Percentiles rank a stretch among this genome's conserved stretches.
Evolutionary conservation across 1,140 invertebrate genomes (phyloP).

Genomic region (Leguminivora glycinivorella): DNA sequence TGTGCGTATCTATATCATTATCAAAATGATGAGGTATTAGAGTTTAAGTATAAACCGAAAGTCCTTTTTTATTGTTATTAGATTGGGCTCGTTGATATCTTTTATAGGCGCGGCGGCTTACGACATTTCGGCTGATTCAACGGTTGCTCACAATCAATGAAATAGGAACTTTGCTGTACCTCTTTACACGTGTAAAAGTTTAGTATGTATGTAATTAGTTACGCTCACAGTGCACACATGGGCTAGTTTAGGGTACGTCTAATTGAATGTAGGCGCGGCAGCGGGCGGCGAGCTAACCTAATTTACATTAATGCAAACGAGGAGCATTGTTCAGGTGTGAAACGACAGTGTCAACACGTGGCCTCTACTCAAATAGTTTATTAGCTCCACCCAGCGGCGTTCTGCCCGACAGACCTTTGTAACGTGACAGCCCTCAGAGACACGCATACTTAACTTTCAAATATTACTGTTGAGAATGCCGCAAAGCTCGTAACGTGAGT

Average conservation of each 20-base stretch:
- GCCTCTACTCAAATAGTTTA: constrained; percentile 76
- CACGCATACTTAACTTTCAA: constrained; percentile 65
- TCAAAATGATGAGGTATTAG: not conserved
- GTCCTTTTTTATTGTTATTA: constrained; percentile 14
- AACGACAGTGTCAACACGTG: constrained; percentile 76
- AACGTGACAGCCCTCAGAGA: constrained; percentile 67
- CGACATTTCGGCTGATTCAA: not conserved
- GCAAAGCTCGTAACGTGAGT: constrained; percentile 39
- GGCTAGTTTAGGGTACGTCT: constrained; percentile 69
- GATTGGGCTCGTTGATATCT: constrained; percentile 31
- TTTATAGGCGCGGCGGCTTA: constrained; percentile 28
- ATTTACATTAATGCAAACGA: constrained; percentile 79
- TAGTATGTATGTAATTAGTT: constrained; percentile 60
- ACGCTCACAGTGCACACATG: constrained; percentile 62
- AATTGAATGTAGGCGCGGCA: constrained; percentile 74
- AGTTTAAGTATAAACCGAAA: constrained; percentile 19
- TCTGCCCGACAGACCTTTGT: constrained; percentile 69
- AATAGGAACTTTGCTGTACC: constrained; percentile 32
- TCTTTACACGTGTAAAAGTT: constrained; percentile 57
- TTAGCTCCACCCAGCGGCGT: constrained; percentile 74
- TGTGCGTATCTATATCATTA: not conserved
- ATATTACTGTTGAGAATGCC: constrained; percentile 54
- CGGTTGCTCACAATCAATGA: constrained; percentile 6
- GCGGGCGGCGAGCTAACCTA: constrained; percentile 70
- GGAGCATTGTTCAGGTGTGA: constrained; percentile 78